phyloP scores from a whole-genome alignment of 2,797 vertebrate species.

The Pelodytes ibericus region DNA sequence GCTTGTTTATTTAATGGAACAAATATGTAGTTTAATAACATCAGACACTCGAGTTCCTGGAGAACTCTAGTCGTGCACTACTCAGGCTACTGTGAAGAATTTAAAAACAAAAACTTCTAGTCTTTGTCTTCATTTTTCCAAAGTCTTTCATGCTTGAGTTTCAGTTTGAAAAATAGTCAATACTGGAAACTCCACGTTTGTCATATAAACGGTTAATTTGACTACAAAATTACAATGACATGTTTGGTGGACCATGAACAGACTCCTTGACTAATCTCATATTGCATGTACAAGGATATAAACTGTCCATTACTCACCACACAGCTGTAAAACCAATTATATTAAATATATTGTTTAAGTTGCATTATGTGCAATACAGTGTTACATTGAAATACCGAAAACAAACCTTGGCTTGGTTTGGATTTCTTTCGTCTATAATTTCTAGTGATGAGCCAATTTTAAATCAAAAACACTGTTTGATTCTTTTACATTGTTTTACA shows the following conservation, averaged over 20 bases:
- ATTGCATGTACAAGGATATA: slow-evolving; percentile 76
- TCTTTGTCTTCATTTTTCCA: slow-evolving; percentile 75
- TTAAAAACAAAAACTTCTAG: slow-evolving; percentile 63
- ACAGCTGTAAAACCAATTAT: slow-evolving; percentile 75
- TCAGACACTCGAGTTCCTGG: slow-evolving; percentile 80
- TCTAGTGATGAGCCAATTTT: slow-evolving; percentile 68
- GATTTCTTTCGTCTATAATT: slow-evolving; percentile 68
- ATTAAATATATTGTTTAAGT: slow-evolving; percentile 75
- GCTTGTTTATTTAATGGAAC: slow-evolving; percentile 45
- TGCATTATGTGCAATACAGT: slow-evolving; percentile 77
- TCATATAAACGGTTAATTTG: slow-evolving; percentile 70
- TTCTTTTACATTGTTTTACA: neutral
- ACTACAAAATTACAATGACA: slow-evolving; percentile 67
- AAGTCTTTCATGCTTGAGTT: slow-evolving; percentile 66
- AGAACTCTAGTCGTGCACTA: slow-evolving; percentile 85
- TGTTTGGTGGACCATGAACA: slow-evolving; percentile 67
- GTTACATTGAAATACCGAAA: slow-evolving; percentile 70
- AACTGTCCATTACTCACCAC: slow-evolving; percentile 70
- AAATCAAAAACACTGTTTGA: neutral
- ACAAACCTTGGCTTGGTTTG: slow-evolving; percentile 68
- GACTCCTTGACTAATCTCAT: slow-evolving; percentile 72
- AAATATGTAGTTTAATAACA: slow-evolving; percentile 75
- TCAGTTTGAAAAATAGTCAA: slow-evolving; percentile 65
- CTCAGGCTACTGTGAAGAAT: slow-evolving; percentile 87
- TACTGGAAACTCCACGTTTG: slow-evolving; percentile 73